A percentile compares a stretch with the other conserved stretches of the same genome.
These are phyloP conservation scores for Anneissia japonica DNA, from an alignment of 35 echinoderm and acorn worm species.

Conservation along the genomic window DNA sequence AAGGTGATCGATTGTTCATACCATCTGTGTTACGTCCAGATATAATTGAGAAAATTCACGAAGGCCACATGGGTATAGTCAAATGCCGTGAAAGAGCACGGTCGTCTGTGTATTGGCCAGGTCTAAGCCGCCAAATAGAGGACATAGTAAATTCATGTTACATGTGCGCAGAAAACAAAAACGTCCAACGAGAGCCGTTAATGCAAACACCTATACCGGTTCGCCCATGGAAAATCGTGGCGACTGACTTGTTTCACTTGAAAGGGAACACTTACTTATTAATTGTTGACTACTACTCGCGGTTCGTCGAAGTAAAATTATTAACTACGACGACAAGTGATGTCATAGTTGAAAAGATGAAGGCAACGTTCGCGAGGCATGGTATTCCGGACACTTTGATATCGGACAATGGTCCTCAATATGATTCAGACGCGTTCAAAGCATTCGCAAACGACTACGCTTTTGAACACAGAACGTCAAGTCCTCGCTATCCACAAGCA, in stretches of 20 bases:
- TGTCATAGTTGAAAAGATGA: constrained; percentile 37
- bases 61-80: constrained; percentile 25
- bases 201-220: neutral
- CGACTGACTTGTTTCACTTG: constrained; percentile 18
- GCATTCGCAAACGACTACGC: constrained; percentile 22
- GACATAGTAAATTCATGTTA: neutral
- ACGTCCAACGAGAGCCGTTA: constrained; percentile 13
- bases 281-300: constrained; percentile 26
- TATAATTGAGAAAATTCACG: constrained; percentile 7
- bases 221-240: constrained; percentile 28
- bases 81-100: constrained; percentile 23
- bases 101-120: constrained; percentile 27
- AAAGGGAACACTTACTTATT: neutral
- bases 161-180: neutral
- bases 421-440: constrained; percentile 25
- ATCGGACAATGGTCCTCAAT: constrained; percentile 76
- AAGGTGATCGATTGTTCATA: constrained; percentile 33
- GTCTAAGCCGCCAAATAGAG: neutral
- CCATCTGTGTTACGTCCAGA: constrained; percentile 3
- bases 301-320: constrained; percentile 6
- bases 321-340: constrained; percentile 3
- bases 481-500: constrained; percentile 47
- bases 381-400: constrained; percentile 50
- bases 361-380: constrained; percentile 32
- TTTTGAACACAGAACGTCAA: constrained; percentile 45